phyloP scores from a whole-genome alignment of 1,140 invertebrate genomes.

The Drosophila chauvacae region DNA sequence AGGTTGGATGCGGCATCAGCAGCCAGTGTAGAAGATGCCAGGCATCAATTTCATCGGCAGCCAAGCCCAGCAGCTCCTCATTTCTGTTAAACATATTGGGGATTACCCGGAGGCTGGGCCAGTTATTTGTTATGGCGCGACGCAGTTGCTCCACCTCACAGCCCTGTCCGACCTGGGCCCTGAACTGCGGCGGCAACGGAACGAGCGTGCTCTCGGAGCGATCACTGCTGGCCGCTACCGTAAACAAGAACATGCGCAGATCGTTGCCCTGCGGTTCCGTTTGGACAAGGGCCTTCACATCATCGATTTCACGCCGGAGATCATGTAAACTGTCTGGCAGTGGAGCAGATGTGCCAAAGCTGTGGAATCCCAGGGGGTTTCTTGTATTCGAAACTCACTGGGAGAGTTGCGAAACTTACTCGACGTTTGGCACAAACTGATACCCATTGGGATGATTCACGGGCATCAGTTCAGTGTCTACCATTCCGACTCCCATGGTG shows the following conservation, averaged over 20 bases:
- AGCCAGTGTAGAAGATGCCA: neutral
- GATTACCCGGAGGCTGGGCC: neutral
- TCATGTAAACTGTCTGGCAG: rapidly evolving
- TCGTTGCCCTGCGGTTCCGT: constrained; percentile 8
- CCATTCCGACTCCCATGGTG: no score
- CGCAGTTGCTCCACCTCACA: neutral
- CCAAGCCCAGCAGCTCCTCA: neutral
- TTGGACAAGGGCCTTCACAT: neutral
- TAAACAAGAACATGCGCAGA: constrained; percentile 3
- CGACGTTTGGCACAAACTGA: neutral
- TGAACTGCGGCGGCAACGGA: constrained; percentile 13
- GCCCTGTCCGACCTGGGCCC: neutral
- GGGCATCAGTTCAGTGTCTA: neutral
- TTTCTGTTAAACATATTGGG: neutral
- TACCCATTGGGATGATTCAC: no score
- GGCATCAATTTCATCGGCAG: neutral
- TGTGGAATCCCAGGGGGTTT: neutral
- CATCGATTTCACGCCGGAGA: neutral
- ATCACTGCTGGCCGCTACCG: constrained; percentile 1
- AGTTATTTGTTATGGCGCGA: neutral
- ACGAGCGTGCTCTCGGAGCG: neutral
- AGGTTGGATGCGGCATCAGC: neutral
- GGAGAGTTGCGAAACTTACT: neutral
- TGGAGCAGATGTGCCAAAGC: neutral
- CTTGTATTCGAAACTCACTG: neutral